phyloP scores from a whole-genome alignment of 2,888 invertebrate genomes.

The Glaucopsyche alexis region DNA sequence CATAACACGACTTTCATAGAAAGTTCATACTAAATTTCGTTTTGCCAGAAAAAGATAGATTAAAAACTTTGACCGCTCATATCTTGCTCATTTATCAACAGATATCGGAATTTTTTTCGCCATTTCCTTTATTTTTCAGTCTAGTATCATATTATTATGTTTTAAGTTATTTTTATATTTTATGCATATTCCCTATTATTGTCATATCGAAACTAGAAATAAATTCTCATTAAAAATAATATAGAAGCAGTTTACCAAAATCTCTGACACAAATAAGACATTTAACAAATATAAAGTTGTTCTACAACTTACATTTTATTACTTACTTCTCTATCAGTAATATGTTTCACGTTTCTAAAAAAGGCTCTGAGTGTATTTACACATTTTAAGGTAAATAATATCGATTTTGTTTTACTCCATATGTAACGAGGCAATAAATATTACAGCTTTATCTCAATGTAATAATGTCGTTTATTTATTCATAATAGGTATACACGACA shows the following conservation, averaged over 20 bases:
- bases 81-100: too few relatives aligned
- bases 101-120: too few relatives aligned
- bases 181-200: too few relatives aligned
- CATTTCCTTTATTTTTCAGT: too few relatives aligned
- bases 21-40: too few relatives aligned
- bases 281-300: background rate
- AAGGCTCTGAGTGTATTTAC: slow-evolving; percentile 9
- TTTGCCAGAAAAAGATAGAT: too few relatives aligned
- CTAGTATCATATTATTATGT: too few relatives aligned
- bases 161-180: too few relatives aligned
- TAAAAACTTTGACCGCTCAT: too few relatives aligned
- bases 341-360: background rate
- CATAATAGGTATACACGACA: slow-evolving; percentile 4
- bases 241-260: background rate
- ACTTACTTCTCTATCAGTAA: slow-evolving; percentile 17
- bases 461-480: slow-evolving; percentile 15
- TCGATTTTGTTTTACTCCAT: slow-evolving; percentile 11
- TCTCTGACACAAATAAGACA: background rate
- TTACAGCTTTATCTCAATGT: slow-evolving; percentile 22
- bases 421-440: slow-evolving; percentile 12
- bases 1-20: too few relatives aligned
- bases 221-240: too few relatives aligned
- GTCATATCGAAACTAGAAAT: too few relatives aligned
- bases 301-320: background rate
- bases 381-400: slow-evolving; percentile 14